phyloP scores from a whole-genome alignment of 1,140 invertebrate species.

The Philotrypesis tridentata region DNA sequence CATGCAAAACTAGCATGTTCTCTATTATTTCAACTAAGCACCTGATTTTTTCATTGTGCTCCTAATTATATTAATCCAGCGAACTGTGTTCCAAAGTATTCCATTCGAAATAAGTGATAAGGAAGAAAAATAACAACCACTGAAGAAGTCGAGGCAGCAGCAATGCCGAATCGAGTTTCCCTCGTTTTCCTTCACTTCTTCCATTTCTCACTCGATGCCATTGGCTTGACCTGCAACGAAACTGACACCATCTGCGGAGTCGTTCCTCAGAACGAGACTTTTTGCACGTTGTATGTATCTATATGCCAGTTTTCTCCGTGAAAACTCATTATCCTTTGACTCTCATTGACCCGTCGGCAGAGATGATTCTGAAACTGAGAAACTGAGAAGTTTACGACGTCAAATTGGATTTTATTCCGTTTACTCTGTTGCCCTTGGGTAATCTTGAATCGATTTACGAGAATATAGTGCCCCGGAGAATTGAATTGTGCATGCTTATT shows the following conservation, averaged over 20 bases:
- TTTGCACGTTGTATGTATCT: background rate
- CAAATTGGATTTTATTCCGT: background rate
- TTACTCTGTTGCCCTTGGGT: background rate
- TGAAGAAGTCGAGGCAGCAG: background rate
- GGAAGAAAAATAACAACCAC: background rate
- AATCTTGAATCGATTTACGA: background rate
- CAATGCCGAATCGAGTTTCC: background rate
- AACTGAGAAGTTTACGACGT: background rate
- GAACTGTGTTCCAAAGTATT: background rate
- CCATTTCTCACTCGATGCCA: slow-evolving; percentile 54
- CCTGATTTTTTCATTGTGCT: background rate
- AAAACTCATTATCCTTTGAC: slow-evolving; percentile 17
- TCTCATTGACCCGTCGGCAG: background rate
- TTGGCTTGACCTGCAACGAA: slow-evolving; percentile 12
- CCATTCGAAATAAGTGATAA: background rate
- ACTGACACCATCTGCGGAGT: background rate
- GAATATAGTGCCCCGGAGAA: background rate
- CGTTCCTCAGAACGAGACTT: background rate
- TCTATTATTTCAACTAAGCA: background rate
- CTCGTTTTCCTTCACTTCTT: slow-evolving; percentile 3
- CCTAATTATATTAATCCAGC: background rate
- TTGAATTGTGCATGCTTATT: background rate
- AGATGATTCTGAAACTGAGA: too few relatives aligned
- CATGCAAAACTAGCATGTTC: too few relatives aligned
- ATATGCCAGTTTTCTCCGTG: background rate